phyloP scores from a whole-genome alignment of 2,888 invertebrate genomes.

The Chelonus formosanus region DNA sequence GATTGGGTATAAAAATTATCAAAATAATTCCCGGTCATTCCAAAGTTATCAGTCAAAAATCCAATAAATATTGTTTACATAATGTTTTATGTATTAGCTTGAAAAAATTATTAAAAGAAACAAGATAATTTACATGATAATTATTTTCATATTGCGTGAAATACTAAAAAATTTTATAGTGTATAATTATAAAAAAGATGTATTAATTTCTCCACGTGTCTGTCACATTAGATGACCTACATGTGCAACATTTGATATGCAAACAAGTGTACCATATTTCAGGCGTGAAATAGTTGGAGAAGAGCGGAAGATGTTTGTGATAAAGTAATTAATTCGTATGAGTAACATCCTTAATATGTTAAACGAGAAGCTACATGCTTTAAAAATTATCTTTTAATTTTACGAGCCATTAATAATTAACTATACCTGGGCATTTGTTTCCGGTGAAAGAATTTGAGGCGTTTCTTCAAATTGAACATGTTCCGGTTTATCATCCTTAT shows the following conservation, averaged over 20 bases:
- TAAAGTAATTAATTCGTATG: conserved; percentile 16
- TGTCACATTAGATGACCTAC: conserved; percentile 45
- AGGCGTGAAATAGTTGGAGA: conserved; percentile 48
- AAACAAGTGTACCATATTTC: conserved; percentile 51
- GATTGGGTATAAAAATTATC: not conserved
- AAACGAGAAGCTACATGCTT: not conserved
- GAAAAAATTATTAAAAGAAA: too few species aligned
- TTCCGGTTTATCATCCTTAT: conserved; percentile 71
- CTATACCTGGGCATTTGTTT: conserved; percentile 62
- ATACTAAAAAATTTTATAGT: too few species aligned
- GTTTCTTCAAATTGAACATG: conserved; percentile 79
- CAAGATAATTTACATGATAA: too few species aligned
- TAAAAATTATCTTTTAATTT: too few species aligned
- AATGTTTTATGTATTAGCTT: too few species aligned
- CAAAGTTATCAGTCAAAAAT: too few species aligned
- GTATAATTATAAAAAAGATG: not conserved
- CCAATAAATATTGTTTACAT: not conserved
- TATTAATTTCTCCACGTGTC: conserved; percentile 18
- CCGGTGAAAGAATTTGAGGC: conserved; percentile 71
- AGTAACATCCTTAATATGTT: conserved; percentile 5
- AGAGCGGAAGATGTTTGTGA: conserved; percentile 22
- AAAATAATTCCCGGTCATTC: too few species aligned
- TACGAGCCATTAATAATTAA: too few species aligned
- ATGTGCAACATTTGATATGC: conserved; percentile 51
- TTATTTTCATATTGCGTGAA: too few species aligned